A percentile compares a stretch with the other conserved stretches of the same genome.
Evolutionary conservation across 2,888 invertebrate species (phyloP).

Genomic region (Fabriciana adippe): DNA sequence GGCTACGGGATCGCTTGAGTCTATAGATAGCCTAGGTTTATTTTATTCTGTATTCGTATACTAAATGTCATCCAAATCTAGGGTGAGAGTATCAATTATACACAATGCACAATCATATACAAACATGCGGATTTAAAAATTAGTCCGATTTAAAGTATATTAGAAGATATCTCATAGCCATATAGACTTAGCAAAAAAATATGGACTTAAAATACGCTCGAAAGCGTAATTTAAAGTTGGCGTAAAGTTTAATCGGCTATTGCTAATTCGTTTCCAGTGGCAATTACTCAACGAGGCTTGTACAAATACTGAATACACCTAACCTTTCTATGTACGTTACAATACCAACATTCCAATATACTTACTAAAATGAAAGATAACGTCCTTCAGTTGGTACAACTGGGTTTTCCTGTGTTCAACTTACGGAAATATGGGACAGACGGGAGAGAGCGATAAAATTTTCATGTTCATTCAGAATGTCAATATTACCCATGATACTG

Average conservation of each 20-base stretch:
- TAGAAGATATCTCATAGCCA: not conserved
- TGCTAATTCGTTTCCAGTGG: slow-evolving; percentile 13
- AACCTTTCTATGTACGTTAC: not conserved
- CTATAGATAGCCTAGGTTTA: too few relatives aligned
- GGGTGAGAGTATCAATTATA: too few relatives aligned
- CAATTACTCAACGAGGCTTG: slow-evolving; percentile 12
- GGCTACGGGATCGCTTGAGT: too few relatives aligned
- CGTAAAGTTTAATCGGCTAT: slow-evolving; percentile 13
- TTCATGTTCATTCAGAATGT: slow-evolving; percentile 12
- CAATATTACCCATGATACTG: not conserved
- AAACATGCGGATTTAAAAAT: not conserved
- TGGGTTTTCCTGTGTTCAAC: slow-evolving; percentile 24
- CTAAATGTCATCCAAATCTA: too few relatives aligned
- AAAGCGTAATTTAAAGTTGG: slow-evolving; percentile 5
- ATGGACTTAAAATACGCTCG: not conserved
- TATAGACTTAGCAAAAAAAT: not conserved
- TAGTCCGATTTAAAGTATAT: not conserved
- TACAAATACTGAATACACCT: not conserved
- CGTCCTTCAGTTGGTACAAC: slow-evolving; percentile 15
- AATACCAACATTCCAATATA: not conserved
- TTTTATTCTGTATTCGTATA: too few relatives aligned
- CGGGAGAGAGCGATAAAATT: slow-evolving; percentile 12
- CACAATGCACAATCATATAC: not conserved
- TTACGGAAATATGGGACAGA: slow-evolving; percentile 28
- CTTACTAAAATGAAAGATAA: slow-evolving; percentile 25